Evolutionary conservation across 2,113 vertebrate species (phyloP).

Genomic region (Procavia capensis): DNA sequence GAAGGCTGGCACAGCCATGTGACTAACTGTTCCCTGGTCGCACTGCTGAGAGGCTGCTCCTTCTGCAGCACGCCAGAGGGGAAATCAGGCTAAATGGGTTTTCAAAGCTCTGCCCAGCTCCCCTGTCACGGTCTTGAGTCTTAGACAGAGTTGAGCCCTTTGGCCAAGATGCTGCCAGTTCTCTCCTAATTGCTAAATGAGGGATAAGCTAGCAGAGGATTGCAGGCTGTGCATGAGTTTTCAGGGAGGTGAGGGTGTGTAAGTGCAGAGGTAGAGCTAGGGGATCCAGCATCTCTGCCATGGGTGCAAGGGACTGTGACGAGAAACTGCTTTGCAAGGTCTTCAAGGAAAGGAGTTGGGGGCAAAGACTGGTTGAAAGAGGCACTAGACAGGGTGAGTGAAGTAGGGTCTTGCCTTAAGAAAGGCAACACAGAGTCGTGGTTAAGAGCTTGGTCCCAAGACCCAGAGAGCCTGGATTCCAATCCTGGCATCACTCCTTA

Average conservation of each 20-base stretch:
- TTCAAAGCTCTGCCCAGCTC: constrained; percentile 39
- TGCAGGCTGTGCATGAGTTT: not conserved
- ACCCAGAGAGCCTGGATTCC: not conserved
- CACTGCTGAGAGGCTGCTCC: not conserved
- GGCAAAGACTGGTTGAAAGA: not conserved
- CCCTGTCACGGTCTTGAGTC: not conserved
- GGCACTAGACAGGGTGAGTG: not conserved
- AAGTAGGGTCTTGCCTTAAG: not conserved
- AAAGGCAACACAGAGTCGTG: not conserved
- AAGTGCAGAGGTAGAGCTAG: not conserved
- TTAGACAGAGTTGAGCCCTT: not conserved
- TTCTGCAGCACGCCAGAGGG: not conserved
- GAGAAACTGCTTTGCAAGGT: not conserved
- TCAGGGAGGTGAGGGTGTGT: not conserved
- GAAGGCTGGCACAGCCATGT: not conserved
- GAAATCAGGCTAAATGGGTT: not conserved
- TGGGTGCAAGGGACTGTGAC: not conserved
- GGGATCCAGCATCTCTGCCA: not conserved
- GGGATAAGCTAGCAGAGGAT: not conserved
- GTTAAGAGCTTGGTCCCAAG: not conserved
- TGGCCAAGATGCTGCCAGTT: not conserved
- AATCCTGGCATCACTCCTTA: not conserved
- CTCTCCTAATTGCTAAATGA: constrained; percentile 43
- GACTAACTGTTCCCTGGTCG: not conserved
- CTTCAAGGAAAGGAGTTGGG: not conserved